phyloP scores from a whole-genome alignment of 2,888 invertebrate genomes.

The Philopedon plagiatum region DNA sequence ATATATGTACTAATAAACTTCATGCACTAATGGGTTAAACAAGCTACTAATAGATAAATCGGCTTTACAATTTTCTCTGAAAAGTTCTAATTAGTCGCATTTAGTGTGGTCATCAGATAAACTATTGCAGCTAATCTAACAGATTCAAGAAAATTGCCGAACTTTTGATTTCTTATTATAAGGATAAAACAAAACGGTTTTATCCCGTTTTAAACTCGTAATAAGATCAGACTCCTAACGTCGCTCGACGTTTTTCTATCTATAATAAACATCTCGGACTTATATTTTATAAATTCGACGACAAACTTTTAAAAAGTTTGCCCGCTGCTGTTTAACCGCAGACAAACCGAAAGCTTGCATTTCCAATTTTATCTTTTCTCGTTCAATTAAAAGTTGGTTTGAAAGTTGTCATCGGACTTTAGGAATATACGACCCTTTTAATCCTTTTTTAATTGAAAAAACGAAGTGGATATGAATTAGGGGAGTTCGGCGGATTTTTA shows the following conservation, averaged over 20 bases:
- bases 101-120: background rate
- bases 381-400: constrained; percentile 40
- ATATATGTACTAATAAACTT: too few species aligned
- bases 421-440: constrained; percentile 24
- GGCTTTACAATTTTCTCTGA: background rate
- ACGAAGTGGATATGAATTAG: constrained; percentile 6
- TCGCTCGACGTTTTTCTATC: constrained; percentile 1
- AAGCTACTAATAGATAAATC: too few species aligned
- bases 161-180: background rate
- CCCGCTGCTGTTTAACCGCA: constrained; percentile 5
- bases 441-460: constrained; percentile 35
- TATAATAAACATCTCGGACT: constrained; percentile 20
- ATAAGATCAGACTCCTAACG: background rate
- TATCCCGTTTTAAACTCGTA: background rate
- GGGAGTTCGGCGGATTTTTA: constrained; percentile 16
- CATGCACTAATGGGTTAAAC: too few species aligned
- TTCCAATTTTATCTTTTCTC: constrained; percentile 33
- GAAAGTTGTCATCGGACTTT: constrained; percentile 38
- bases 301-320: constrained; percentile 14
- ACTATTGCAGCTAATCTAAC: background rate
- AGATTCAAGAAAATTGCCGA: background rate
- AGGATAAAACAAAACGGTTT: background rate
- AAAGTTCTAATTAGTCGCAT: background rate
- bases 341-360: constrained; percentile 29
- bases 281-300: constrained; percentile 20